Evolutionary conservation across 2,797 vertebrate species (phyloP), one percentile per base, ranked within the genome.

Genomic region (Hyperoplus immaculatus): DNA sequence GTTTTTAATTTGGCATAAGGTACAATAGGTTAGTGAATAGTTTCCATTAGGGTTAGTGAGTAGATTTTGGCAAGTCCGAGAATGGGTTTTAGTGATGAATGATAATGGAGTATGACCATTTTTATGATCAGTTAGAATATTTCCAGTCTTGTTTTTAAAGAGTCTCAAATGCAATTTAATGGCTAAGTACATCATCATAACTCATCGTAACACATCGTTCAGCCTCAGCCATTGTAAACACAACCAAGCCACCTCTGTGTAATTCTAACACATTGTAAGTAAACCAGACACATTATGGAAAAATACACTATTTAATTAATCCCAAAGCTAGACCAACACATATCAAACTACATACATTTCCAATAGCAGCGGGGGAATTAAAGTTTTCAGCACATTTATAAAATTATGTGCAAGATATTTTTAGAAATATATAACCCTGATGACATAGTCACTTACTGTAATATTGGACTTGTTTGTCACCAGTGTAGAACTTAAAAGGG

Each of bases 1-100:
- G 82, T 92, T 90, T 93, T 85, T 90, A 80, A 92, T 88, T 88
- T 85, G 86, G 74, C 84, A 89, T 81, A 81, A 87, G 87, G 72
- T 89, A 65, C 77, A 83, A 67, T 51, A 75, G 77, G 79, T 87
- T 72, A 66, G 57, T 51, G 66, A 74, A 82, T 60, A 64, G 51
- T 81, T 88, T 80, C 70, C 39, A 63, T 72, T 76, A 50, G 65
- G 29, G 45, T 69, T 58, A 60, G 50, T 49, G 42, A 81, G 53
- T 29, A 49, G 15, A 64, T 69, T 70, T 79, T 59, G 67, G 46
- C 53, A 59, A 47, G 39, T 70, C 62, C 43, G 74, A 66, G 8
- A 65, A 82, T 70, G 50, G 6, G 16, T 73, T 81, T 84, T 38
- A 63, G 16, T 49, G n/a, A 38, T 65, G 18, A 74, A 49, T 75